phyloP scores from a whole-genome alignment of 2,888 invertebrate genomes.

The Drosophila algonquin region DNA sequence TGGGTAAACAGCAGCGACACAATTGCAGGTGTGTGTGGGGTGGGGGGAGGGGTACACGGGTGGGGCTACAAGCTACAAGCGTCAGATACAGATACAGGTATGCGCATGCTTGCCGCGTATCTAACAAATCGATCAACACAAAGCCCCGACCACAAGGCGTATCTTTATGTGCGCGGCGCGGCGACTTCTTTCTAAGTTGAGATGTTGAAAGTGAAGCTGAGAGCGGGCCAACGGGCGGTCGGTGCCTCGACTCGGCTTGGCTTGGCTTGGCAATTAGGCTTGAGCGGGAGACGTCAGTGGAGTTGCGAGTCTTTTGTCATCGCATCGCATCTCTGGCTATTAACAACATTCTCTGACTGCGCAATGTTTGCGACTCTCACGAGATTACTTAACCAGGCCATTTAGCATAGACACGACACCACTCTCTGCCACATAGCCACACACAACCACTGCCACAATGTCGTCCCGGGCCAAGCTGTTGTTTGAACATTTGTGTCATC shows the following conservation, averaged over 20 bases:
- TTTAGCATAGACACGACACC: constrained; percentile 65
- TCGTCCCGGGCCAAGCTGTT: constrained; percentile 51
- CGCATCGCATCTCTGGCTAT: constrained; percentile 52
- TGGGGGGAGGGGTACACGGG: constrained; percentile 15
- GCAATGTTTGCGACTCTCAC: constrained; percentile 76
- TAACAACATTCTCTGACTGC: constrained; percentile 75
- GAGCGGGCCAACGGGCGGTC: neutral
- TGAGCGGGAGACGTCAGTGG: constrained; percentile 11
- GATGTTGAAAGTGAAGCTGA: constrained; percentile 67
- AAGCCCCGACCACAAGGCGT: constrained; percentile 40
- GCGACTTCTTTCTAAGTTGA: constrained; percentile 57
- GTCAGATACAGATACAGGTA: constrained; percentile 21
- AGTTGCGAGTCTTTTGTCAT: constrained; percentile 41
- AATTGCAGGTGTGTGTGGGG: constrained; percentile 53
- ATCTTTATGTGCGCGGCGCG: constrained; percentile 31
- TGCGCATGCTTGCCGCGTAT: constrained; percentile 68
- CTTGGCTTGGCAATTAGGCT: constrained; percentile 35
- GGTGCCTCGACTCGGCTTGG: constrained; percentile 18
- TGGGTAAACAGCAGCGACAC: constrained; percentile 50
- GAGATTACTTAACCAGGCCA: constrained; percentile 78
- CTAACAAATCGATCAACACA: constrained; percentile 75
- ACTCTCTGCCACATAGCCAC: constrained; percentile 20
- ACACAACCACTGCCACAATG: constrained; percentile 20
- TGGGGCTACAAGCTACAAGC: constrained; percentile 27
- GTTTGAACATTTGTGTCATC: constrained; percentile 78